These are phyloP conservation scores for Bagarius yarrelli DNA, from an alignment of 2,113 vertebrate genomes.

Conservation along the genomic window DNA sequence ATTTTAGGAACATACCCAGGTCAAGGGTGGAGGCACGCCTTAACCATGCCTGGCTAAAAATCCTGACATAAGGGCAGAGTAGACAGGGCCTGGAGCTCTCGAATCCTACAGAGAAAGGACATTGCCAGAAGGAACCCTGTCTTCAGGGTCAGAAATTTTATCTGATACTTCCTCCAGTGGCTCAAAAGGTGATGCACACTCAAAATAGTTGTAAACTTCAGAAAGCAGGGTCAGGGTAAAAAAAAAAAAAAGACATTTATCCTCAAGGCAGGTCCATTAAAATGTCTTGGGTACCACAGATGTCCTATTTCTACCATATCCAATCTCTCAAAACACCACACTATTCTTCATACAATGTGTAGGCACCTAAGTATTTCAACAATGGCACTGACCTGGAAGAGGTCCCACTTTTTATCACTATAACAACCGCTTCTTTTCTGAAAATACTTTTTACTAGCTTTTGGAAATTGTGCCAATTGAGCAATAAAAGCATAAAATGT, in stretches of 20 bases:
- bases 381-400: neutral
- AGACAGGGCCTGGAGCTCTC: too few relatives aligned
- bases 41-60: too few relatives aligned
- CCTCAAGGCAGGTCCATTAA: neutral
- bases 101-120: too few relatives aligned
- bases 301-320: neutral
- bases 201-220: constrained; percentile 75
- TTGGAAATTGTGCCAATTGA: neutral
- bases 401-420: neutral
- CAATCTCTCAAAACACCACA: neutral
- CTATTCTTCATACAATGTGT: neutral
- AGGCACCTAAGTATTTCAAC: neutral
- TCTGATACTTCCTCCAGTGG: too few relatives aligned
- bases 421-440: neutral
- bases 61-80: too few relatives aligned
- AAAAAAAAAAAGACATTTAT: neutral
- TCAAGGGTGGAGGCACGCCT: too few relatives aligned
- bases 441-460: neutral
- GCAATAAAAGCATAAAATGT: neutral
- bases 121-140: too few relatives aligned
- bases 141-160: too few relatives aligned
- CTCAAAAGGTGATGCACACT: neutral
- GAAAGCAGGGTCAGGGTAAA: constrained; percentile 71
- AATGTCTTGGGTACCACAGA: neutral
- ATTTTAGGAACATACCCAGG: too few relatives aligned